Percentiles rank a stretch among this genome's conserved stretches.
These are phyloP conservation scores for Aegithalos caudatus DNA, from an alignment of 2,113 vertebrate genomes.

Conservation along the genomic window DNA sequence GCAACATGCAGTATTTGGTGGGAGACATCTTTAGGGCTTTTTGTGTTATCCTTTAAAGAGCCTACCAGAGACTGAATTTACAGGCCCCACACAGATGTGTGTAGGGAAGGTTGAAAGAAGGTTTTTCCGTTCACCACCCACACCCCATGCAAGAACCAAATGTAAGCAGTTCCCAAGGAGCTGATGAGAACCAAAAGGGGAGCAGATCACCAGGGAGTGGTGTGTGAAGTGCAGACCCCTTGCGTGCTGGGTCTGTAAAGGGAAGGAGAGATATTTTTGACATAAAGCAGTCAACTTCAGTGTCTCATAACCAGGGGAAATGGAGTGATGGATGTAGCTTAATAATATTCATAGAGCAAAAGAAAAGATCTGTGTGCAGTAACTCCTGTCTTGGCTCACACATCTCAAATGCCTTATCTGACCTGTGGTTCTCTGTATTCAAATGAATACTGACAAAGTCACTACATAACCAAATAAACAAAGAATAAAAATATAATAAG, in stretches of 20 bases:
- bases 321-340: background rate
- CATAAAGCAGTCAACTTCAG: background rate
- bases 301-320: background rate
- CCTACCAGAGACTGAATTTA: background rate
- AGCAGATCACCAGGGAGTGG: background rate
- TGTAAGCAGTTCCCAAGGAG: background rate
- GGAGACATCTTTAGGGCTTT: background rate
- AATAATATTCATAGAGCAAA: background rate
- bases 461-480: background rate
- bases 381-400: background rate
- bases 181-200: constrained; percentile 35
- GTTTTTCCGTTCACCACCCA: constrained; percentile 12
- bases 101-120: background rate
- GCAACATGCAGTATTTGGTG: background rate
- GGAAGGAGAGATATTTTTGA: background rate
- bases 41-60: background rate
- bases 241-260: background rate
- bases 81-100: constrained; percentile 7
- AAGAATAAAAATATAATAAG: background rate
- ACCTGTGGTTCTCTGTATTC: background rate
- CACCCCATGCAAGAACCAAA: background rate
- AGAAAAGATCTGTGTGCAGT: background rate
- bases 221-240: background rate
- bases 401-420: background rate
- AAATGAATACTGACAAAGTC: background rate